These are phyloP conservation scores for Agonopterix alstromeriana DNA, from an alignment of 2,888 invertebrate species.

Conservation along the genomic window DNA sequence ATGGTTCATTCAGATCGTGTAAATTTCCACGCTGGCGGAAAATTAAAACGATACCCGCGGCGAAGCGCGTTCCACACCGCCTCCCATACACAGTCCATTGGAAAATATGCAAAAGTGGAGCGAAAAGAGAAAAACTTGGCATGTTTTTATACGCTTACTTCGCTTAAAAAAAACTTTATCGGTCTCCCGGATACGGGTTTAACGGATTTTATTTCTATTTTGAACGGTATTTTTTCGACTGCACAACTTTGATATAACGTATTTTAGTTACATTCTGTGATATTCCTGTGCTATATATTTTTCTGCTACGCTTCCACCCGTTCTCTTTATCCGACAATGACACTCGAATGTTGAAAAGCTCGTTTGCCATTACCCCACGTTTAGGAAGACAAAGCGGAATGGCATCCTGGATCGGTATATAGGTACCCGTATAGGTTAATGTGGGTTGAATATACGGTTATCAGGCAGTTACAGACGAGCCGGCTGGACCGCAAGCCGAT, in stretches of 20 bases:
- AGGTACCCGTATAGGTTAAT: conserved; percentile 27
- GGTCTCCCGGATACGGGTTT: conserved; percentile 28
- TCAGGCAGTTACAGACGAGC: conserved; percentile 48
- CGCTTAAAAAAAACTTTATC: conserved; percentile 47
- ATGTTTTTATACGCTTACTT: conserved; percentile 50
- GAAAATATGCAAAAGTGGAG: conserved; percentile 47
- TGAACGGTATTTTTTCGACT: conserved; percentile 13
- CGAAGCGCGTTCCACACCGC: conserved; percentile 25
- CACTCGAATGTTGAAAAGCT: conserved; percentile 17
- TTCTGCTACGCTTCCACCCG: conserved; percentile 14
- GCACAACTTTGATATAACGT: background rate
- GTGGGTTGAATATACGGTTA: conserved; percentile 43
- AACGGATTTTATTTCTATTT: conserved; percentile 20
- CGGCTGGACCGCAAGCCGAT: conserved; percentile 44
- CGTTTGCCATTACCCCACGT: conserved; percentile 5
- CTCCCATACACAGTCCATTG: conserved; percentile 21
- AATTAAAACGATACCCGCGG: conserved; percentile 73
- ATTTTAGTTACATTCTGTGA: no score
- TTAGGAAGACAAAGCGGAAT: conserved; percentile 35
- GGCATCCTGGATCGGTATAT: conserved; percentile 21
- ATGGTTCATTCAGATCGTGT: conserved; percentile 68
- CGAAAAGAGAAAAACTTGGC: conserved; percentile 41
- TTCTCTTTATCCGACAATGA: conserved; percentile 17
- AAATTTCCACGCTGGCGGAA: conserved; percentile 68
- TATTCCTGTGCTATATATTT: conserved; percentile 20